These are phyloP conservation scores for Drosophila tristis DNA, from an alignment of 1,140 invertebrate species.

Conservation along the genomic window DNA sequence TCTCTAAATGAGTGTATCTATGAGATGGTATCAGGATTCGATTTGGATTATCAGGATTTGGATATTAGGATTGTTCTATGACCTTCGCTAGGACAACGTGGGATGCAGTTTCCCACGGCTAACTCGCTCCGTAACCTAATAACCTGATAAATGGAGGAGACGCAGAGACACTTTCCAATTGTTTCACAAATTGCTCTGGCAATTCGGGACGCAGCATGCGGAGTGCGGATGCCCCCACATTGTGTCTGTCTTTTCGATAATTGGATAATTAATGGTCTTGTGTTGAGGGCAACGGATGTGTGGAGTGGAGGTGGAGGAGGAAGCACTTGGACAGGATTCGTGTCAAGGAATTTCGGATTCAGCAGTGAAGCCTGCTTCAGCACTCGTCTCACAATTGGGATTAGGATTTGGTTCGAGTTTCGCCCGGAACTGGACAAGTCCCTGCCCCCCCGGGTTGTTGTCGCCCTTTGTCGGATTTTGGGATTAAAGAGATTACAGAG, in stretches of 20 bases:
- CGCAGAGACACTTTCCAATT: conserved; percentile 32
- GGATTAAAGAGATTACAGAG: no score
- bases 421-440: no score
- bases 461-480: conserved; percentile 27
- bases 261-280: conserved; percentile 1
- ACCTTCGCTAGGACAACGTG: conserved; percentile 70
- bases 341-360: conserved; percentile 55
- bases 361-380: conserved; percentile 34
- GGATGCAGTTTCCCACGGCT: conserved; percentile 60
- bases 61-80: conserved; percentile 58
- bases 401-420: conserved; percentile 59
- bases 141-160: conserved; percentile 27
- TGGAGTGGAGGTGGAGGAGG: conserved; percentile 34
- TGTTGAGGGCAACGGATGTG: conserved; percentile 44
- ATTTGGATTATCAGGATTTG: conserved; percentile 57
- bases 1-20: conserved; percentile 44
- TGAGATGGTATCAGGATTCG: conserved; percentile 54
- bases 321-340: conserved; percentile 64
- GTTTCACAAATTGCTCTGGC: conserved; percentile 4
- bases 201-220: no score
- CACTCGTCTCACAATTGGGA: conserved; percentile 56
- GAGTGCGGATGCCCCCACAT: background rate
- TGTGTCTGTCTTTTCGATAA: conserved; percentile 26
- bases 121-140: conserved; percentile 10
- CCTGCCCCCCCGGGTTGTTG: conserved; percentile 23